Conservation (phyloP, 1,140 invertebrate species). For the Drosophila aff. region DNA sequence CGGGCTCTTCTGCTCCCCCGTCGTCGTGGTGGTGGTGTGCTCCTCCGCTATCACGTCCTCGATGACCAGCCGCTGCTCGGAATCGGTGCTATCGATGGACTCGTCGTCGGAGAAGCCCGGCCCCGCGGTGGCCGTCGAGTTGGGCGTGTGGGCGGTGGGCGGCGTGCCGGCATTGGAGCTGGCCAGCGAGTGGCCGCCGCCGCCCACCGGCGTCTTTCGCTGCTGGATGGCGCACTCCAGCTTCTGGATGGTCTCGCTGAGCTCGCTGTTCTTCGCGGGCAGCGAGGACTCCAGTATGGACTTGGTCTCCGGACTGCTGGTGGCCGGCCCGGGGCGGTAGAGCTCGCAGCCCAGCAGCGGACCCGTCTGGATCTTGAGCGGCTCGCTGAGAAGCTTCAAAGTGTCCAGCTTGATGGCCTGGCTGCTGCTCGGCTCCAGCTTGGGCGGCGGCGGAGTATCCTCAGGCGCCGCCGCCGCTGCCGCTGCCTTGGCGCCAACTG, state of each 20-base stretch:
- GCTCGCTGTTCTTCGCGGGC: constrained; percentile 86
- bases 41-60: constrained; percentile 78
- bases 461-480: neutral
- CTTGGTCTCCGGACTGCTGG: constrained; percentile 77
- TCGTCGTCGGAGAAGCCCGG: constrained; percentile 83
- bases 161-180: constrained; percentile 62
- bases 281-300: constrained; percentile 80
- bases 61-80: constrained; percentile 88
- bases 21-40: constrained; percentile 50
- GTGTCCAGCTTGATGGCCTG: constrained; percentile 30
- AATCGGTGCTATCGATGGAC: constrained; percentile 90
- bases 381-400: constrained; percentile 56
- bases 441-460: neutral
- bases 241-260: constrained; percentile 88
- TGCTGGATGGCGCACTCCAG: constrained; percentile 85
- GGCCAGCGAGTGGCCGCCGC: constrained; percentile 53
- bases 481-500: neutral
- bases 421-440: constrained; percentile 14
- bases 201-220: constrained; percentile 73
- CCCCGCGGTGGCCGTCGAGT: constrained; percentile 30
- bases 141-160: constrained; percentile 51
- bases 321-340: constrained; percentile 42
- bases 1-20: constrained; percentile 65
- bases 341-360: constrained; percentile 27
- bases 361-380: constrained; percentile 70